These are phyloP conservation scores for Glyptemys insculpta DNA, from an alignment of 2,797 vertebrate species.

Conservation along the genomic window DNA sequence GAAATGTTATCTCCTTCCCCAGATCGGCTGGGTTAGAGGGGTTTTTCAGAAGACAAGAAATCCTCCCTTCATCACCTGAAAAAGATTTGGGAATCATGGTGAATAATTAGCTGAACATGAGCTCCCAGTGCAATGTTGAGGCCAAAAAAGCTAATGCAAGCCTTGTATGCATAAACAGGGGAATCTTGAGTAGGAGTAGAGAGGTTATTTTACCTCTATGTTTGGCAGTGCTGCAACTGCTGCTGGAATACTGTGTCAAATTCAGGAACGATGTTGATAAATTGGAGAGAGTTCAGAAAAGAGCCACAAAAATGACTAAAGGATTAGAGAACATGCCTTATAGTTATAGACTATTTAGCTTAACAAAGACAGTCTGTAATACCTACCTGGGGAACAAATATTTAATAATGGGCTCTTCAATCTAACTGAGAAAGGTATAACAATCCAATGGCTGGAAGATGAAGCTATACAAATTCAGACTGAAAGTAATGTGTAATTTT, in stretches of 20 bases:
- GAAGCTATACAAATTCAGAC: not conserved
- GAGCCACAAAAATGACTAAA: not conserved
- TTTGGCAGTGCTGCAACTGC: not conserved
- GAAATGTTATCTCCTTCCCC: not conserved
- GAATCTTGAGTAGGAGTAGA: not conserved
- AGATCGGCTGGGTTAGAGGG: not conserved
- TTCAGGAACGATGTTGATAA: not conserved
- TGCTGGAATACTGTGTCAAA: not conserved
- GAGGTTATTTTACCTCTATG: not conserved
- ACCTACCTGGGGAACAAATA: not conserved
- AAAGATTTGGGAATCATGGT: not conserved
- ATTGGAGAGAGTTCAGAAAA: not conserved
- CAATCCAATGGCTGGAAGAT: not conserved
- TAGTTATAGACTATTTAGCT: not conserved
- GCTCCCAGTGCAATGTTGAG: not conserved
- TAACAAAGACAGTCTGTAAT: not conserved
- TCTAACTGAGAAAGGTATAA: not conserved
- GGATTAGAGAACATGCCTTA: not conserved
- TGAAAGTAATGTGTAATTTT: not conserved
- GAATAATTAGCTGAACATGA: not conserved
- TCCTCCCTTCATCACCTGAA: not conserved
- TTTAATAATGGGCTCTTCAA: not conserved
- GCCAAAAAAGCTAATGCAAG: not conserved
- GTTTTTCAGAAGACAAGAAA: not conserved
- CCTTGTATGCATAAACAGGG: not conserved